Evolutionary conservation across 2,797 vertebrate genomes (phyloP).

Genomic region (Micrastur ruficollis): DNA sequence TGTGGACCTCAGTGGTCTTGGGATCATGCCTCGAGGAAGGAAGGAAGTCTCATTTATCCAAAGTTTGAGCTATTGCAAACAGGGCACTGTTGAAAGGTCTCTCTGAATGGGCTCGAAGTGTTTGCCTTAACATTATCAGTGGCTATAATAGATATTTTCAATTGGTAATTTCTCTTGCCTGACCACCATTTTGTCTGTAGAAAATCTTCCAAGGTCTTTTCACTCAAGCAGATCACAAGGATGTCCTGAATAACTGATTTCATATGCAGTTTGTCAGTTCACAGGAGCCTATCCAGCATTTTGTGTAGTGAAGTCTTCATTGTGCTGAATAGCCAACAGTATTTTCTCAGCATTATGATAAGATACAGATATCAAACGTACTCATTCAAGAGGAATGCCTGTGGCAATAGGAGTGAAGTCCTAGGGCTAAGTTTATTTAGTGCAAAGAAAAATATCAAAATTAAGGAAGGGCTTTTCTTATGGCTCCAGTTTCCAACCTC

Average conservation of each 20-base stretch:
- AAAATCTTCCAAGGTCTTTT: slow-evolving; percentile 6
- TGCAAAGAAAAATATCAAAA: slow-evolving; percentile 39
- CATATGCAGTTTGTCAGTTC: background rate
- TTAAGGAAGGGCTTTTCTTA: slow-evolving; percentile 34
- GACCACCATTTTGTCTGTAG: background rate
- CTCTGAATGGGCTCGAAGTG: background rate
- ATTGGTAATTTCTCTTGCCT: background rate
- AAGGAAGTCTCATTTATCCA: background rate
- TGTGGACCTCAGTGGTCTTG: background rate
- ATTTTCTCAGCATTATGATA: slow-evolving; percentile 16
- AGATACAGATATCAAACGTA: slow-evolving; percentile 5
- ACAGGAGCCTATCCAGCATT: background rate
- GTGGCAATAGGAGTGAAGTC: background rate
- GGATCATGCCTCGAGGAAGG: background rate
- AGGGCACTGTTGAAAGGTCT: background rate
- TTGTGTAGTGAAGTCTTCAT: background rate
- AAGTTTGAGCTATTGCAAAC: background rate
- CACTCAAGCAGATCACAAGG: background rate
- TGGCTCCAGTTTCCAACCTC: slow-evolving; percentile 25
- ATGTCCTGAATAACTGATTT: slow-evolving; percentile 11
- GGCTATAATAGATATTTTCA: background rate
- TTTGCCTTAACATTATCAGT: background rate
- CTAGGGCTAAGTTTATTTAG: slow-evolving; percentile 22
- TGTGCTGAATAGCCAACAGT: background rate
- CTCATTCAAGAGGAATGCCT: slow-evolving; percentile 35